A percentile compares a stretch with the other conserved stretches of the same genome.
Conservation (phyloP, 2,113 vertebrate species). For the Tachuris rubrigastra region DNA sequence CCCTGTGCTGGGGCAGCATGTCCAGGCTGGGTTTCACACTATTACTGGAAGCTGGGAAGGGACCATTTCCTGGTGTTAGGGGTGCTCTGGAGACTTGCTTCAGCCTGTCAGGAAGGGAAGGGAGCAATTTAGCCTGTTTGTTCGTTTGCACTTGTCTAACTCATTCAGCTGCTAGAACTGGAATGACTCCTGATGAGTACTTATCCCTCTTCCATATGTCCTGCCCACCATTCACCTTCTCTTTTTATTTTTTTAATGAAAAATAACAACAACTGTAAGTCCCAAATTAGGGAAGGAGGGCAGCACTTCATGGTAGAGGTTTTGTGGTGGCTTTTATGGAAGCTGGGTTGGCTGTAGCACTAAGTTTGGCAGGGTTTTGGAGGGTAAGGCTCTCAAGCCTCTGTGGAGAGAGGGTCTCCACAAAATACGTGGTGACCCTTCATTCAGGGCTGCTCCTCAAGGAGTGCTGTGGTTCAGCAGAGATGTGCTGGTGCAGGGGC, state of each 20-base stretch:
- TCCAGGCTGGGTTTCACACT: background rate
- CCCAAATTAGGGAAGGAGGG: background rate
- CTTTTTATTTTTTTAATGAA: background rate
- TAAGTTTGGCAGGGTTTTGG: background rate
- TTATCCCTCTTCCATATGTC: background rate
- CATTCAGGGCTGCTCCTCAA: background rate
- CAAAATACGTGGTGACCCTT: background rate
- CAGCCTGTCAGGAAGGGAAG: background rate
- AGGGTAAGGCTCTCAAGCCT: background rate
- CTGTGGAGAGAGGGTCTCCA: background rate
- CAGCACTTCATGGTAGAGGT: background rate
- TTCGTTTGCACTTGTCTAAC: background rate
- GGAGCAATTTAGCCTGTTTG: background rate
- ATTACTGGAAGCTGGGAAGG: background rate
- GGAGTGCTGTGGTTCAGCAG: background rate
- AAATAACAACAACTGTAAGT: background rate
- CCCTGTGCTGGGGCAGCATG: background rate
- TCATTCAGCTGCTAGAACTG: background rate
- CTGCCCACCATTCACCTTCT: background rate
- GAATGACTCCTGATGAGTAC: background rate
- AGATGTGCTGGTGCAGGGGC: background rate
- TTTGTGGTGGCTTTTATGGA: background rate
- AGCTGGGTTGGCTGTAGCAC: background rate
- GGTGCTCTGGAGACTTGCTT: background rate
- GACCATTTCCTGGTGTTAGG: rapidly evolving